Evolutionary conservation across 1,140 invertebrate species (phyloP), one percentile per base, ranked within the genome.

Genomic region (Tetraneura akinire): DNA sequence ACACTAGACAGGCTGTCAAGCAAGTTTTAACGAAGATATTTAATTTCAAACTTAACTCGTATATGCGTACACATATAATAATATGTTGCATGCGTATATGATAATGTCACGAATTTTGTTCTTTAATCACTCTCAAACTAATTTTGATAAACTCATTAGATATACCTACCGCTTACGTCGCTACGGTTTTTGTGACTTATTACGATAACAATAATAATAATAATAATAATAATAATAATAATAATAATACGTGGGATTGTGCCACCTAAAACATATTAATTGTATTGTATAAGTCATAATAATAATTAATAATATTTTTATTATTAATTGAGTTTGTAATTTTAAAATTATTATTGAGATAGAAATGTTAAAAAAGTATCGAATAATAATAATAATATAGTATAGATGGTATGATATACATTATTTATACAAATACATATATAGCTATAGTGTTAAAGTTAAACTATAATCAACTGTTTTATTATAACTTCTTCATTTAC

Each of bases 21-120:
- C n/a, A 21, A 64, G 62, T 37, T 64, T 64, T 64, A 21, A 64
- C 18, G 62, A 37, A 64, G 62, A 42, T 64, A 64, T 64, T 64
- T 64, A 64, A 64, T 64, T 37, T 64, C n/a, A 37, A 37, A 64
- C 32, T 5, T 11, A 23, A 18, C 11, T 64, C 32, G 62, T 14
- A 37, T 5, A 29, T 57, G 4, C 4, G n/a, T 9, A 62, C 6
- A 32, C 26, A 1, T 8, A n/a, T n/a, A n/a, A n/a, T n/a, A n/a
- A n/a, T n/a, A 32, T 32, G 18, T 62, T n/a, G 62, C n/a, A 21
- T 10, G 2, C 9, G 3, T 21, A 18, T 21, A 37, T n/a, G 29
- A 64, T n/a, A 64, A 42, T 37, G 62, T 64, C 18, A 42, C 9
- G 62, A 9, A 42, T 32, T 42, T 42, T 10, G 32, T 42, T 37